phyloP scores from a whole-genome alignment of 2,113 vertebrate species.

The Gracilinanus agilis region DNA sequence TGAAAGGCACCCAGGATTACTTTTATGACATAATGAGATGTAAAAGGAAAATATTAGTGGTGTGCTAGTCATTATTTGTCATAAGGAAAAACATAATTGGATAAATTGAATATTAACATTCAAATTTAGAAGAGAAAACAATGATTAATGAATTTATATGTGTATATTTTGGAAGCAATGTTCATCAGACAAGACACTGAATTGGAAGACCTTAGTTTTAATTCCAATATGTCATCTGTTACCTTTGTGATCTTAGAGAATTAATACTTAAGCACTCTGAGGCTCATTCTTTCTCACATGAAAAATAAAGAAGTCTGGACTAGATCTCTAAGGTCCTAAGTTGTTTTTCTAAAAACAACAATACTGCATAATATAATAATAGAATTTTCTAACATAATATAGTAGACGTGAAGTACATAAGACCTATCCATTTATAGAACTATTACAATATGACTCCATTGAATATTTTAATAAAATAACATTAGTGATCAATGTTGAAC shows the following conservation, averaged over 20 bases:
- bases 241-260: slow-evolving; percentile 5
- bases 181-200: neutral
- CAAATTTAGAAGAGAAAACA: no score
- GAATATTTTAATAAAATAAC: neutral
- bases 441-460: neutral
- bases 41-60: no score
- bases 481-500: neutral
- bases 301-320: slow-evolving; percentile 48
- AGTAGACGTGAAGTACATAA: neutral
- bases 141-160: no score
- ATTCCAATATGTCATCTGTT: neutral
- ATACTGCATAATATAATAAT: neutral
- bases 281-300: slow-evolving; percentile 32
- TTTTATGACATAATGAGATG: no score
- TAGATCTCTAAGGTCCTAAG: slow-evolving; percentile 37
- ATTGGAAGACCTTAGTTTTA: neutral
- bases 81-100: no score
- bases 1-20: no score
- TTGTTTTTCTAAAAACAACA: slow-evolving; percentile 5
- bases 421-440: neutral
- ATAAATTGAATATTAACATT: no score
- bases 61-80: no score
- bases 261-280: slow-evolving; percentile 35
- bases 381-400: rapidly evolving
- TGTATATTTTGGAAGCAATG: no score